phyloP scores from a whole-genome alignment of 2,113 vertebrate genomes.

The Pterocles gutturalis region DNA sequence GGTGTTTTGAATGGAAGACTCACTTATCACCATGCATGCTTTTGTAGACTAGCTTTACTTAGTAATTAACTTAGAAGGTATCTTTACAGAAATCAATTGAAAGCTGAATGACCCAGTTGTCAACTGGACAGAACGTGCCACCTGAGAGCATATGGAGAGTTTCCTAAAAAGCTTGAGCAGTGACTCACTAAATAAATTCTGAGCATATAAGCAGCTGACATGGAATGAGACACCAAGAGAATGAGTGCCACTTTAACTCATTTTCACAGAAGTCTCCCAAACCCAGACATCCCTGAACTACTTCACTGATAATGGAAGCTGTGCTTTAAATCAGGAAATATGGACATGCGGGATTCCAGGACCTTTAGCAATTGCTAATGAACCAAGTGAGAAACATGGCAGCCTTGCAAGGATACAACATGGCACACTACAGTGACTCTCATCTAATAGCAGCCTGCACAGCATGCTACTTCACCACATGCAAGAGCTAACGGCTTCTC shows the following conservation, averaged over 20 bases:
- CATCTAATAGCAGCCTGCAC: not conserved
- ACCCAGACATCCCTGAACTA: not conserved
- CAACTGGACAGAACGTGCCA: not conserved
- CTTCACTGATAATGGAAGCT: not conserved
- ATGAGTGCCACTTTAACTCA: not conserved
- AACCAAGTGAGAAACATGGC: not conserved
- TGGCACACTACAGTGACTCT: not conserved
- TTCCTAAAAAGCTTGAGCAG: not conserved
- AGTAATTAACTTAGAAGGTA: not conserved
- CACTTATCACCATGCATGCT: rapidly evolving
- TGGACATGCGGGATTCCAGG: not conserved
- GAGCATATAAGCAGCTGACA: not conserved
- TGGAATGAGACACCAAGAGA: not conserved
- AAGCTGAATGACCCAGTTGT: not conserved
- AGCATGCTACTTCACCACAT: not conserved
- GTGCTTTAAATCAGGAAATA: not conserved
- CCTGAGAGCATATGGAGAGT: not conserved
- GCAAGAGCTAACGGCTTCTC: not conserved
- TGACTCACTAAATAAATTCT: not conserved
- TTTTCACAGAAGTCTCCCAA: not conserved
- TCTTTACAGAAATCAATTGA: not conserved
- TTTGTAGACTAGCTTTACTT: not conserved
- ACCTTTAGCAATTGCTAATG: not conserved
- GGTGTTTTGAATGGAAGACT: not conserved
- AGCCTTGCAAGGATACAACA: not conserved